Evolutionary conservation across 2,113 vertebrate species (phyloP).

Genomic region (Labeo rohita): DNA sequence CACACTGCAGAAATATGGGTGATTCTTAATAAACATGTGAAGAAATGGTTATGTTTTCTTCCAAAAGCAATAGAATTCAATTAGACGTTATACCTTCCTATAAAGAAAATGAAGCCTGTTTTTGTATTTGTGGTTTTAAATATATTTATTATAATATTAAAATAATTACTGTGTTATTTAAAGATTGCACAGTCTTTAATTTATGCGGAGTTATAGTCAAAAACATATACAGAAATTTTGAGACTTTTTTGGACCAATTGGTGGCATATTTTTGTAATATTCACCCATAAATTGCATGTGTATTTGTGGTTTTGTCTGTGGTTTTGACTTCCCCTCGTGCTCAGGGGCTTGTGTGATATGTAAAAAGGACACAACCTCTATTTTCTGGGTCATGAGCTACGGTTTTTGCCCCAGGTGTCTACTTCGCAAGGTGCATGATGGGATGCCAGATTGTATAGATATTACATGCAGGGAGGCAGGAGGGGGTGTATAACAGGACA

Average conservation of each 20-base stretch:
- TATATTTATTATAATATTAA: no score
- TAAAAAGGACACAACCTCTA: conserved; percentile 57
- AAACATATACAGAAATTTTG: no score
- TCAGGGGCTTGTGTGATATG: conserved; percentile 28
- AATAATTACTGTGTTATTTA: no score
- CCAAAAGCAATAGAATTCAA: background rate
- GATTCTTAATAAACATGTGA: background rate
- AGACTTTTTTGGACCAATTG: background rate
- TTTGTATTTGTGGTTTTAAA: no score
- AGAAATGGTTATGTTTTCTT: background rate
- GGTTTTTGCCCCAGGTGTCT: conserved; percentile 54
- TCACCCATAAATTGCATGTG: no score
- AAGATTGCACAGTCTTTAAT: no score
- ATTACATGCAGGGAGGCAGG: background rate
- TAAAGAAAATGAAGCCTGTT: no score
- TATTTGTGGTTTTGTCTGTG: background rate
- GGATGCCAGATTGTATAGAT: conserved; percentile 41
- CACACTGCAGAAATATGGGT: background rate
- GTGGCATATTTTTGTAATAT: background rate
- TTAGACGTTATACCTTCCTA: background rate
- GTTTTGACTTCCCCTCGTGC: background rate
- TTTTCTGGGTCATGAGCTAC: conserved; percentile 61
- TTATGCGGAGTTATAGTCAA: no score
- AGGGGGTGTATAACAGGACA: background rate
- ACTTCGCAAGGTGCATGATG: conserved; percentile 37